phyloP scores from a whole-genome alignment of 1,140 invertebrate genomes.

The Zaprionus camerounensis region DNA sequence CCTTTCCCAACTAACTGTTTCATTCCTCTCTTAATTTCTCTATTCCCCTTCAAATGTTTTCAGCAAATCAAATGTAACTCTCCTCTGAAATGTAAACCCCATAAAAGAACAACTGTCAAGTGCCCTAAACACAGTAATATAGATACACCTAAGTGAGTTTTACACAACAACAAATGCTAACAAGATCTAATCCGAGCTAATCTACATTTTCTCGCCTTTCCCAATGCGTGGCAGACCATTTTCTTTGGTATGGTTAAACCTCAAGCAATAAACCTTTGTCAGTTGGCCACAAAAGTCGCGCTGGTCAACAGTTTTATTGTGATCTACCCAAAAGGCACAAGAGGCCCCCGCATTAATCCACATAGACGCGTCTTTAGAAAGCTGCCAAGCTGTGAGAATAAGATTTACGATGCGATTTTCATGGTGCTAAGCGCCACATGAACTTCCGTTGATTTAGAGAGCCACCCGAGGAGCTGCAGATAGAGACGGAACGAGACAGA shows the following conservation, averaged over 20 bases:
- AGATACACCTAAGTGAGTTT: not conserved
- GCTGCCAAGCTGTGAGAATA: conserved; percentile 48
- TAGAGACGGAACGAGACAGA: not conserved
- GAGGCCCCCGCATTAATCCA: conserved; percentile 37
- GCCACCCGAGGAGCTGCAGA: conserved; percentile 22
- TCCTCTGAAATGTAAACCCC: not conserved
- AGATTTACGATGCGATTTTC: conserved; percentile 62
- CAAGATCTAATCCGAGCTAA: not conserved
- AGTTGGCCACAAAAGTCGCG: conserved; percentile 5
- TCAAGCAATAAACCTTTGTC: not conserved
- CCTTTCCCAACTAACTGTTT: not conserved
- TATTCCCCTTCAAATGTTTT: not conserved
- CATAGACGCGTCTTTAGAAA: conserved; percentile 37
- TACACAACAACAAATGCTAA: not conserved
- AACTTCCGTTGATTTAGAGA: conserved; percentile 70
- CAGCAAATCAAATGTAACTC: not conserved
- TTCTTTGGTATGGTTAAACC: not conserved
- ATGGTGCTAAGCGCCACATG: conserved; percentile 73
- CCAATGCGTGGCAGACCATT: not conserved
- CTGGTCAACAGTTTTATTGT: conserved; percentile 40
- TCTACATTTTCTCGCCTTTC: conserved; percentile 9
- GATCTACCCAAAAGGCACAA: conserved; percentile 24
- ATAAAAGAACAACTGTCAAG: not conserved
- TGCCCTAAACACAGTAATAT: not conserved
- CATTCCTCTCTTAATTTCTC: not conserved